Conservation (phyloP, 23 tunicate species). For the Ascidia mentula region DNA sequence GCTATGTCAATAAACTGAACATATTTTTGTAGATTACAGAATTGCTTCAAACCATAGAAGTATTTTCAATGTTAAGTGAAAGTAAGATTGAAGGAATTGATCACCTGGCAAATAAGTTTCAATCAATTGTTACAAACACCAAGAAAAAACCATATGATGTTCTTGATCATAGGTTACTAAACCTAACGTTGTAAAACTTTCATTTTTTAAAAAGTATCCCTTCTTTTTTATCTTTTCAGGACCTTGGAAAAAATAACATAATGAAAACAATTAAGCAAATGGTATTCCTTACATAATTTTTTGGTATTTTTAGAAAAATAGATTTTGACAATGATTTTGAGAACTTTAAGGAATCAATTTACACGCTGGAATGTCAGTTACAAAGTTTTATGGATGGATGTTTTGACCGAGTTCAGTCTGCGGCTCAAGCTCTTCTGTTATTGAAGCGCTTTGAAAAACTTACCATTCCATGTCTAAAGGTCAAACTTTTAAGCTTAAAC, state of each 20-base stretch:
- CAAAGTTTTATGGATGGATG: slow-evolving; percentile 88
- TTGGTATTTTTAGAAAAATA: slow-evolving; percentile 55
- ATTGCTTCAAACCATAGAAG: slow-evolving; percentile 83
- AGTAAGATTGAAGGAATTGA: slow-evolving; percentile 98
- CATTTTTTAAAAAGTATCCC: not conserved
- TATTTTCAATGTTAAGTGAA: slow-evolving; percentile 73
- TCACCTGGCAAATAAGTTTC: slow-evolving; percentile 62
- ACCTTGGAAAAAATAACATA: too few species aligned
- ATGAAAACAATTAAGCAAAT: too few species aligned
- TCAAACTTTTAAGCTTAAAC: not conserved
- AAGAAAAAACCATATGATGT: slow-evolving; percentile 95
- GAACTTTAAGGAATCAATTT: slow-evolving; percentile 79
- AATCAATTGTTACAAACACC: slow-evolving; percentile 71
- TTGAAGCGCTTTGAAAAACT: slow-evolving; percentile 86
- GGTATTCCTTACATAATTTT: too few species aligned
- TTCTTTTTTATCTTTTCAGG: too few species aligned
- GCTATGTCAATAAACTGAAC: too few species aligned
- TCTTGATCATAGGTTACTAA: slow-evolving; percentile 71
- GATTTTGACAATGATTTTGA: slow-evolving; percentile 98
- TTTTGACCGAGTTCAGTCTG: slow-evolving; percentile 74
- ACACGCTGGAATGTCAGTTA: slow-evolving; percentile 78
- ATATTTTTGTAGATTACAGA: slow-evolving; percentile 75
- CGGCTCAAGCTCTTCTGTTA: slow-evolving; percentile 82
- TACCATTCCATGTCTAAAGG: slow-evolving; percentile 83
- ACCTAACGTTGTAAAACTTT: too few species aligned